Evolutionary conservation across 2,797 vertebrate species (phyloP), one percentile per base, ranked within the genome.

Genomic region (Cossypha dichroa): DNA sequence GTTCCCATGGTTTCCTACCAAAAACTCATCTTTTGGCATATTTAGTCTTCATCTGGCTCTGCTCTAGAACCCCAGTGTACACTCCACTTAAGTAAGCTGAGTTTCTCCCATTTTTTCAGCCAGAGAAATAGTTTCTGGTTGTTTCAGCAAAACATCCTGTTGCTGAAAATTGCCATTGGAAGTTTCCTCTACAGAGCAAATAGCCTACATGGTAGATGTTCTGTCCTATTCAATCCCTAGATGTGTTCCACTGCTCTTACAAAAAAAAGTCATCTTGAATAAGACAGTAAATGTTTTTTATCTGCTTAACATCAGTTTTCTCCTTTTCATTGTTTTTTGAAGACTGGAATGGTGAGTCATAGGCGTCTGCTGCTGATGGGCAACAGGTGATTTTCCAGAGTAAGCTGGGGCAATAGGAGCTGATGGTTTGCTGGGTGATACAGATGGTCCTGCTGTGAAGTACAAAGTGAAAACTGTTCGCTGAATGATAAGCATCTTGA

Each of bases 261-360:
- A 36, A 40, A 69, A 92, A 86, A 63, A 18, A 11, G 16, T 43
- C 22, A 33, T 43, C 9, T 29, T 41, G 6, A 74, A 69, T 51
- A 46, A 40, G 31, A 52, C 8, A 4, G 10, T n/a, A 74, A 88
- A 40, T 31, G 2, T 0, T 5, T 90, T 93, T 76, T 76, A 3
- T 58, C 31, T 89, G 21, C 36, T 56, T 79, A 56, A 55, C 25
- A 49, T 67, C 26, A 38, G 13, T 59, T 91, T 87, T 70, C 23
- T 89, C 20, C 20, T 70, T 92, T 92, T 80, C 52, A 13, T 41
- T 79, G 11, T 25, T 85, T 56, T 40, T 25, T 74, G 81, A 46
- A 43, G 75, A n/a, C 41, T 74, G 59, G 46, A 67, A 82, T 67
- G 13, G 33, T 66, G 81, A 84, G 22, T 33, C 75, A 38, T 7